Percentiles rank a stretch among this genome's conserved stretches.
Conservation (phyloP, 1,140 invertebrate genomes). For the Scylla paramamosain region DNA sequence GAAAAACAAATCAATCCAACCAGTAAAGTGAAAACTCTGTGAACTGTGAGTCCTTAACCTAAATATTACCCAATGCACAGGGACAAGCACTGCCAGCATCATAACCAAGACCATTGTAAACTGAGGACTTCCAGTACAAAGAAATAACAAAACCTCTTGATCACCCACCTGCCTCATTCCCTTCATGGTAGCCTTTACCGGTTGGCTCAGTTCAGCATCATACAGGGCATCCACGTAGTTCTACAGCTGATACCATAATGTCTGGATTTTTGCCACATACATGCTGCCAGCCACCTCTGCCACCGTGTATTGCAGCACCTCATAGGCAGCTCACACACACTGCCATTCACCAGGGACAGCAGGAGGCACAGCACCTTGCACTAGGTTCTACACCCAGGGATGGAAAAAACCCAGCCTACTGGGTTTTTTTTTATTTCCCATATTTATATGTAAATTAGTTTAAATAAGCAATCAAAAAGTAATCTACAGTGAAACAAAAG, state of each 20-base stretch:
- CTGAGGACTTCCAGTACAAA: background rate
- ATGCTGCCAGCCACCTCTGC: conserved; percentile 79
- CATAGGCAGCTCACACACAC: conserved; percentile 65
- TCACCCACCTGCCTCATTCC: conserved; percentile 72
- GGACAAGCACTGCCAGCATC: background rate
- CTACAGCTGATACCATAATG: conserved; percentile 82
- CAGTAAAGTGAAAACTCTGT: too few species aligned
- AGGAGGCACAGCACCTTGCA: conserved; percentile 56
- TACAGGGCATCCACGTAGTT: conserved; percentile 81
- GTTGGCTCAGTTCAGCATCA: conserved; percentile 81
- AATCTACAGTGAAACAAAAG: too few species aligned
- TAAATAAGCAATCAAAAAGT: too few species aligned
- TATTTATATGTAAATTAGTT: too few species aligned
- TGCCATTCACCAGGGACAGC: conserved; percentile 46
- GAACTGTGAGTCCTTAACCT: too few species aligned
- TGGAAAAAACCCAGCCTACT: too few species aligned
- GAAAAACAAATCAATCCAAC: too few species aligned
- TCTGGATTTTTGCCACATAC: conserved; percentile 81
- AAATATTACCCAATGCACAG: too few species aligned
- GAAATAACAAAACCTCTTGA: background rate
- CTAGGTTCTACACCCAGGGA: conserved; percentile 41
- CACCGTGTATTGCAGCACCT: conserved; percentile 64
- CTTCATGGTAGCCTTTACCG: conserved; percentile 44
- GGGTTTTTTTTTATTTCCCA: too few species aligned
- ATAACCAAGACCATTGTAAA: background rate